These are phyloP conservation scores for Platyrinchus mystaceus DNA, from an alignment of 2,797 vertebrate genomes.

Conservation along the genomic window DNA sequence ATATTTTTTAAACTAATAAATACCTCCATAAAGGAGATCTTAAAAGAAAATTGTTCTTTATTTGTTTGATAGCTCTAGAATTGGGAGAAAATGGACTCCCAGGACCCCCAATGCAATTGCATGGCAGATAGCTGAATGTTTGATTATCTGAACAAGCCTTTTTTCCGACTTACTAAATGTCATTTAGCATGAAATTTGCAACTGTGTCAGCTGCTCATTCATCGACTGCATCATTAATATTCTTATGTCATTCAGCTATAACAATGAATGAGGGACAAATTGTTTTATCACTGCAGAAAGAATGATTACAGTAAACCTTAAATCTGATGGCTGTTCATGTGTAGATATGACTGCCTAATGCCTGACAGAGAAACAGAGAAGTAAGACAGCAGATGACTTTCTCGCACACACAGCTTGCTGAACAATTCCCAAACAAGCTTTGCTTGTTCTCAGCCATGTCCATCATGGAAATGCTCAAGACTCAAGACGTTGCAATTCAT, in stretches of 20 bases:
- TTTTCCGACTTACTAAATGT: neutral
- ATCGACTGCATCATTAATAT: neutral
- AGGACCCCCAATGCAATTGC: neutral
- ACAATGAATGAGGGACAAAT: neutral
- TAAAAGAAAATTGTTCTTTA: neutral
- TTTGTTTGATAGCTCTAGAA: neutral
- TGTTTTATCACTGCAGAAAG: neutral
- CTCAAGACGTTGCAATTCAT: neutral
- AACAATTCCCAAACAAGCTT: neutral
- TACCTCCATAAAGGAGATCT: neutral
- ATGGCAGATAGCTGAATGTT: neutral
- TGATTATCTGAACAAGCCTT: neutral
- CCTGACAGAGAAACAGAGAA: neutral
- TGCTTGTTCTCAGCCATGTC: neutral
- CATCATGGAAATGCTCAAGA: neutral
- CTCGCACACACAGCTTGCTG: neutral
- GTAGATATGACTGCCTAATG: neutral
- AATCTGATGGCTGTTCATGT: neutral
- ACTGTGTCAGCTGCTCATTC: neutral
- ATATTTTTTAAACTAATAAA: neutral
- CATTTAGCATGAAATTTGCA: neutral
- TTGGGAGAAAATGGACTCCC: neutral
- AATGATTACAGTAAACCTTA: neutral
- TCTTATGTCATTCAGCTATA: neutral
- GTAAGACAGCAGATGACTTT: neutral